Evolutionary conservation across 1,140 invertebrate species (phyloP), one percentile per base, ranked within the genome.

Genomic region (Ceratitis capitata): DNA sequence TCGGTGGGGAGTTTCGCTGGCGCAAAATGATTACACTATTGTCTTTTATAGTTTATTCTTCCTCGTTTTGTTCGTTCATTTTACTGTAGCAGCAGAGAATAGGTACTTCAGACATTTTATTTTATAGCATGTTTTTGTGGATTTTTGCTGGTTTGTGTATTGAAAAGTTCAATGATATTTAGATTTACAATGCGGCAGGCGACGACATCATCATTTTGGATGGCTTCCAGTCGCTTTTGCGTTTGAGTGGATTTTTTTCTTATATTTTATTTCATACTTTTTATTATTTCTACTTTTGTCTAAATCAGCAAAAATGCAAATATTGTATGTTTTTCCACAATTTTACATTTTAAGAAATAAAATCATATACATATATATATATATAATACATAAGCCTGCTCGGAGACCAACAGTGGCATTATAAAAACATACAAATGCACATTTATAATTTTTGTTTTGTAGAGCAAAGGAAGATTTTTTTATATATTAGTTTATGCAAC

Each of bases 201-300:
- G 58, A 61, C 58, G 58, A 61, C 58, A 61, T 29, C 58, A 61
- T 61, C 58, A 61, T 61, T 61, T 61, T 61, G 58, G 58, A 61
- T 26, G 58, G 58, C 58, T 61, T 61, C 58, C 58, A 61, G 58
- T 26, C 58, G 58, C 58, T 29, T 23, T 61, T 29, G 58, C 10
- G 51, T 47, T 47, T n/a, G n/a, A n/a, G n/a, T n/a, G n/a, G n/a
- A n/a, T n/a, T n/a, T n/a, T n/a, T n/a, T n/a, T n/a, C n/a, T n/a
- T n/a, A n/a, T n/a, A n/a, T n/a, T n/a, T n/a, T n/a, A n/a, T n/a
- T n/a, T n/a, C n/a, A 61, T 61, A 61, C 23, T n/a, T n/a, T n/a
- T n/a, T n/a, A n/a, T n/a, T n/a, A n/a, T n/a, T n/a, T n/a, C n/a
- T n/a, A 61, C 26, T 61, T 61, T 61, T 23, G 58, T 26, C 58